These are phyloP conservation scores for Podotricha telesiphe DNA, from an alignment of 2,888 invertebrate species.

Conservation along the genomic window DNA sequence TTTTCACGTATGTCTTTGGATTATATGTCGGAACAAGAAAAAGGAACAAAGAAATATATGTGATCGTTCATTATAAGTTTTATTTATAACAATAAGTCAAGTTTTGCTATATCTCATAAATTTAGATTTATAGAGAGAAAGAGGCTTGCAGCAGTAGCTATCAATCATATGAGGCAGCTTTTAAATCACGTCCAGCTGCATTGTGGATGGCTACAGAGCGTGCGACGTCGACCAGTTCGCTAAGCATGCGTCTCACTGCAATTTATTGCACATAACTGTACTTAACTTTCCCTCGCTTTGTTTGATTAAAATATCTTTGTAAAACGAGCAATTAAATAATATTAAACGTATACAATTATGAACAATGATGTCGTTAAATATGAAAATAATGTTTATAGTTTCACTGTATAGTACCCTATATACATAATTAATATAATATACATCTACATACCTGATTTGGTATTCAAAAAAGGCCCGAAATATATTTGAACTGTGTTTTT, in stretches of 20 bases:
- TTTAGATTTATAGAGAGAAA: background rate
- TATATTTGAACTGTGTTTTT: no score
- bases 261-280: constrained; percentile 55
- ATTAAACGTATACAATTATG: background rate
- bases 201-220: constrained; percentile 49
- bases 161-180: constrained; percentile 40
- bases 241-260: constrained; percentile 52
- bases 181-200: constrained; percentile 46
- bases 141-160: constrained; percentile 18
- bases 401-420: no score
- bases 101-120: background rate
- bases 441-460: no score
- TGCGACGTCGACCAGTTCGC: constrained; percentile 39
- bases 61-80: background rate
- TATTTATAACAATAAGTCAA: background rate
- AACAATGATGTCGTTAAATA: background rate
- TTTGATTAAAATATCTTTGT: constrained; percentile 47
- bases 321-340: constrained; percentile 18
- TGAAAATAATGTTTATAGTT: background rate
- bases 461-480: no score
- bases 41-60: background rate
- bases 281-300: constrained; percentile 56
- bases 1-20: no score
- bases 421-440: no score
- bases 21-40: no score